Percentiles rank a stretch among this genome's conserved stretches.
These are phyloP conservation scores for Homarus americanus DNA, from an alignment of 1,140 invertebrate species.

Conservation along the genomic window DNA sequence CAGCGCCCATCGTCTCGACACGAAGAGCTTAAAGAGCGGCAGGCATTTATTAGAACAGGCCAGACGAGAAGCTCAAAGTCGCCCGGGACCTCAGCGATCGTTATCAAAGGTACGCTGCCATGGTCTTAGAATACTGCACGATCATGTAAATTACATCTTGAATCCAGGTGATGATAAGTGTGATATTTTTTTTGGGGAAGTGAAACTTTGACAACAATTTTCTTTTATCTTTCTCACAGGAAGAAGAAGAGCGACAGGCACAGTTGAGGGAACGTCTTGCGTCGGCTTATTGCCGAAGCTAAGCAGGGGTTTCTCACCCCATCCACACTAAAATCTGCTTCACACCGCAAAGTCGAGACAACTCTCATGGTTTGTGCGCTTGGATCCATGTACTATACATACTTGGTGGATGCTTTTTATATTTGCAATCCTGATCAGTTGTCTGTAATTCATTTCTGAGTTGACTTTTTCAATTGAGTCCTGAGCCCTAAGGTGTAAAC, in stretches of 20 bases:
- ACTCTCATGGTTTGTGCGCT: constrained; percentile 36
- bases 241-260: constrained; percentile 90
- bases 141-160: no score
- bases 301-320: constrained; percentile 82
- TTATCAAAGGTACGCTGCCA: constrained; percentile 56
- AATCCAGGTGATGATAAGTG: no score
- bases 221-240: constrained; percentile 77
- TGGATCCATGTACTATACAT: no score
- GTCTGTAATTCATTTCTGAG: no score
- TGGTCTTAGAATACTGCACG: no score
- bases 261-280: constrained; percentile 91
- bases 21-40: constrained; percentile 86
- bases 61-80: constrained; percentile 82
- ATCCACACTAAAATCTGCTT: constrained; percentile 12
- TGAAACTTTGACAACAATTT: neutral
- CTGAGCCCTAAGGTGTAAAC: no score
- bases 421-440: no score
- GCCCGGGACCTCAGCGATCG: constrained; percentile 59
- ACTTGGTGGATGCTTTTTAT: no score
- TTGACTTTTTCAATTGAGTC: no score
- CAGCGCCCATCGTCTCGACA: constrained; percentile 76
- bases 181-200: no score
- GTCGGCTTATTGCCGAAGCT: constrained; percentile 92
- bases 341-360: constrained; percentile 8
- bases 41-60: constrained; percentile 93